Evolutionary conservation across 1,140 invertebrate species (phyloP).

Genomic region (Venustaconcha ellipsiformis): DNA sequence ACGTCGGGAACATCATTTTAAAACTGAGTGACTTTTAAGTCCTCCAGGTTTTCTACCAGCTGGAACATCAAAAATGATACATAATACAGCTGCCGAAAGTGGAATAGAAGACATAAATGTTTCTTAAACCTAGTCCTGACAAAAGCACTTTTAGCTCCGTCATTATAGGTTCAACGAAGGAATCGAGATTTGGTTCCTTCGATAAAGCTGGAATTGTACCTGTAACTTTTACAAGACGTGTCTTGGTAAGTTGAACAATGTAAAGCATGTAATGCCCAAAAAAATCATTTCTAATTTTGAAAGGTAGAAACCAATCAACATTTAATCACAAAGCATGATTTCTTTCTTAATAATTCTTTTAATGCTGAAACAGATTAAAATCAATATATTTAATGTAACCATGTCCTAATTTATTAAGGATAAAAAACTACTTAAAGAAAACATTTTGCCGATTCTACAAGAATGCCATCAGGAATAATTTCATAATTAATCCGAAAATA

Average conservation of each 20-base stretch:
- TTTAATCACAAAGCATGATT: neutral
- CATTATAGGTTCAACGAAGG: slow-evolving; percentile 8
- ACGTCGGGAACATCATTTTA: slow-evolving; percentile 3
- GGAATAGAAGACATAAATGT: neutral
- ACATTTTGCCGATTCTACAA: too few relatives aligned
- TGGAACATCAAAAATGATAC: slow-evolving; percentile 7
- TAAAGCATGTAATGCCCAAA: slow-evolving; percentile 8
- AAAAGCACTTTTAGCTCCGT: slow-evolving; percentile 8
- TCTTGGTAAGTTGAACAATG: slow-evolving; percentile 9
- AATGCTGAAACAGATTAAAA: too few relatives aligned
- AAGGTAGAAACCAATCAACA: neutral
- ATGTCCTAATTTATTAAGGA: too few relatives aligned
- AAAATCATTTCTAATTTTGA: slow-evolving; percentile 16
- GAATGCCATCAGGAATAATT: too few relatives aligned
- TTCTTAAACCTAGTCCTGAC: neutral
- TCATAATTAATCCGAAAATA: too few relatives aligned
- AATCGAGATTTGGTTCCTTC: slow-evolving; percentile 13
- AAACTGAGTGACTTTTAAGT: slow-evolving; percentile 4
- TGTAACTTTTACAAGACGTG: neutral
- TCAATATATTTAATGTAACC: too few relatives aligned
- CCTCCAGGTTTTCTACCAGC: slow-evolving; percentile 10
- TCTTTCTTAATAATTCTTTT: too few relatives aligned
- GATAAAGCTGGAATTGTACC: slow-evolving; percentile 7
- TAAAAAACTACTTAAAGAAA: too few relatives aligned
- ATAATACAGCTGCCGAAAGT: slow-evolving; percentile 5